These are phyloP conservation scores for Hedya salicella DNA, from an alignment of 2,888 invertebrate genomes.

Conservation along the genomic window DNA sequence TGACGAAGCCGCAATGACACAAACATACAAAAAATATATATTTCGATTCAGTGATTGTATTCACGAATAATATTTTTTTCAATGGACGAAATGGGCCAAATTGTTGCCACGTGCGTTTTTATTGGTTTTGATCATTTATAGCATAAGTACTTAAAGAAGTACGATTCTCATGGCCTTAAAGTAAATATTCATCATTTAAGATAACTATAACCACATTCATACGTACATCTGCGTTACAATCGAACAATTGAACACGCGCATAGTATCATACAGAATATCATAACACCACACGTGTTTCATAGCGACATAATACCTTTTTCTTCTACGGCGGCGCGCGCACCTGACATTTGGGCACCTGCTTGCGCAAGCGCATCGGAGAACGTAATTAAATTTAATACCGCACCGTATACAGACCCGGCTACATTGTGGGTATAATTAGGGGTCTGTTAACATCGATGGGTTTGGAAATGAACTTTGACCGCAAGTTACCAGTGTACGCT, in stretches of 20 bases:
- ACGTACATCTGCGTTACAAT: constrained; percentile 13
- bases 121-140: no score
- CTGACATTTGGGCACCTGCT: constrained; percentile 30
- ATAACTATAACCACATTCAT: constrained; percentile 7
- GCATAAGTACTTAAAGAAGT: background rate
- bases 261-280: background rate
- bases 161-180: constrained; percentile 2
- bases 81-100: no score
- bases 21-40: no score
- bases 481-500: no score
- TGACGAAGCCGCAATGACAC: no score
- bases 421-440: constrained; percentile 22
- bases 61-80: no score
- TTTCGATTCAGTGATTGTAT: no score
- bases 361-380: constrained; percentile 17
- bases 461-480: constrained; percentile 27
- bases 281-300: background rate
- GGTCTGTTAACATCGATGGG: constrained; percentile 11
- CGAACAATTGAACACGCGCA: constrained; percentile 18
- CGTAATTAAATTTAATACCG: constrained; percentile 27
- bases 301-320: background rate
- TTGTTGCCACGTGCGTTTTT: no score
- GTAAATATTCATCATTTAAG: constrained; percentile 16
- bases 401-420: constrained; percentile 17
- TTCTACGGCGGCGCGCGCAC: background rate